Base-by-base conservation (phyloP, 1,140 invertebrate genomes). In the Hyles euphorbiae region DNA sequence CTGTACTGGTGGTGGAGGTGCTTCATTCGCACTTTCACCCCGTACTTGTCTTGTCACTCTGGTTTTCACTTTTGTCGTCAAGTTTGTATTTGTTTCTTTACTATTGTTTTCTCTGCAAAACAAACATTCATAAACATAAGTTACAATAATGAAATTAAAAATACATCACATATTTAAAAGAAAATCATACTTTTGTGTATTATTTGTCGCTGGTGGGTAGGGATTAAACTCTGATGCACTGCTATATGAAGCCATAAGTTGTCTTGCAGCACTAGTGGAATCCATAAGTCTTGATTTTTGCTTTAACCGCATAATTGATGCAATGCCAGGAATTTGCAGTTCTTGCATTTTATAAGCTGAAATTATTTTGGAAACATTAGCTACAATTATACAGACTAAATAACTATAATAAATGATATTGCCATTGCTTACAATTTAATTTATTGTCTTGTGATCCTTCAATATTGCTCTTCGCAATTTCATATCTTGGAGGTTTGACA, bases 241-340 rank as follows among this genome's bases (percentile, higher is more conserved):
- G 60, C 83, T 89, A 32, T 89, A 85, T 10, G 90, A 90, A 4
- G 90, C 91, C 43, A 93, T 89, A 12, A 93, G 90, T 75, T 92
- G 91, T 33, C 93, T 88, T n/a, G 91, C 92, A 12, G 90, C 83
- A 48, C 90, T 89, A 1, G 93, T 94, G 3, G 90, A 91, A 63
- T 92, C 90, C 80, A 93, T 93, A 34, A 94, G 66, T 4, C 90
- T 84, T 60, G 91, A 89, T 58, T 89, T 91, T 56, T 91, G 83
- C 68, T 92, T 93, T 55, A 91, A 76, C 67, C 87, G 83, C 52
- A 94, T 71, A 63, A 94, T 88, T 40, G 68, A 71, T 6, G 79
- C 81, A 56, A 78, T 57, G 53, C 58, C 74, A 43, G 82, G 79
- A 32, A 83, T 69, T 65, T 76, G 58, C 0, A 87, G 64, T 53